phyloP scores from a whole-genome alignment of 2,888 invertebrate genomes.

The Caenorhabditis auriculariae region DNA sequence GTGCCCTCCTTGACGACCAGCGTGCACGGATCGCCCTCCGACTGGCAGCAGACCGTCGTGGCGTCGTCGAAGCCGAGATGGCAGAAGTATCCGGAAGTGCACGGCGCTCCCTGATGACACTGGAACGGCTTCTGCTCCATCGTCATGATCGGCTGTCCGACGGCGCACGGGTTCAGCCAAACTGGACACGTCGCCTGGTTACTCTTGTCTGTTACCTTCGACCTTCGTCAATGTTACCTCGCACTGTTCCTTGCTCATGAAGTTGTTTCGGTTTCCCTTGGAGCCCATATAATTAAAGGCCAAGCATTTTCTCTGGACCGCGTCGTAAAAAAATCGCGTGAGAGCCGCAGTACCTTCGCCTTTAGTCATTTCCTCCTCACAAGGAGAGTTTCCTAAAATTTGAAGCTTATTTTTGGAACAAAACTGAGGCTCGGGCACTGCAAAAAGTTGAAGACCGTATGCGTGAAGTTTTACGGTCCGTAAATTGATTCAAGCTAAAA shows the following conservation, averaged over 20 bases:
- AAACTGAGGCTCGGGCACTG: too few species aligned
- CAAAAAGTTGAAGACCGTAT: too few species aligned
- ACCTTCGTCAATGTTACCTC: slow-evolving; percentile 28
- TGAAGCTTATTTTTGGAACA: too few species aligned
- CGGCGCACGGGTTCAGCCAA: slow-evolving; percentile 57
- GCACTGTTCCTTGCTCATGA: slow-evolving; percentile 53
- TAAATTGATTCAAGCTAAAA: too few species aligned
- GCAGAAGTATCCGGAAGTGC: slow-evolving; percentile 47
- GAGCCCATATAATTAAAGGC: slow-evolving; percentile 57
- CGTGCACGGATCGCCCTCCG: slow-evolving; percentile 46
- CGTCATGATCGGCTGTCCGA: slow-evolving; percentile 51
- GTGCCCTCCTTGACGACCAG: slow-evolving; percentile 38
- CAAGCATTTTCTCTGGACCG: slow-evolving; percentile 40
- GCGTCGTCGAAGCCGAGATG: slow-evolving; percentile 56
- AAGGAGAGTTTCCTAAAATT: slow-evolving; percentile 44
- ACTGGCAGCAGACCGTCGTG: slow-evolving; percentile 57
- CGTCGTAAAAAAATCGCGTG: slow-evolving; percentile 53
- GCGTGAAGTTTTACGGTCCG: too few species aligned
- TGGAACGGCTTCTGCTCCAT: slow-evolving; percentile 35
- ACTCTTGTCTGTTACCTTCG: slow-evolving; percentile 17
- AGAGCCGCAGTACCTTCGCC: slow-evolving; percentile 50
- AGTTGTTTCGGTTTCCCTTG: slow-evolving; percentile 59
- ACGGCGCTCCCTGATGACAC: slow-evolving; percentile 43
- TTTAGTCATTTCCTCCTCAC: slow-evolving; percentile 50
- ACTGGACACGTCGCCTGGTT: slow-evolving; percentile 48